Evolutionary conservation across 1,140 invertebrate genomes (phyloP).

Genomic region (roundworm (Caenorhabditis elegans)): DNA sequence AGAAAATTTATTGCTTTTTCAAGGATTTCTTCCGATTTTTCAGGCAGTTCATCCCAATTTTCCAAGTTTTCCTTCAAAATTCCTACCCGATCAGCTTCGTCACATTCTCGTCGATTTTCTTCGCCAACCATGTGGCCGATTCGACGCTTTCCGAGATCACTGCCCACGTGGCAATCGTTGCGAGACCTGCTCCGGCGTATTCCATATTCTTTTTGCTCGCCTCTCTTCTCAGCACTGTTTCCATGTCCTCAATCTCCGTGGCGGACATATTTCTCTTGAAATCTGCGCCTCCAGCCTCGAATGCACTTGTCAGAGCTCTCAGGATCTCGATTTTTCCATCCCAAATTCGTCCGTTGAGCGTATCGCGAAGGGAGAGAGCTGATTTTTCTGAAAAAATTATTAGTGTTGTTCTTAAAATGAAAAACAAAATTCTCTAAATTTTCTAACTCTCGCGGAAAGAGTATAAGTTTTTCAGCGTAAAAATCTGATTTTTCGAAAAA

Average conservation of each 20-base stretch:
- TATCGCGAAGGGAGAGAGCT: neutral
- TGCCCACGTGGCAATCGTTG: neutral
- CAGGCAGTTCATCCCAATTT: too few relatives aligned
- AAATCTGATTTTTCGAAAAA: neutral
- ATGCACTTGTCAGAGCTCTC: neutral
- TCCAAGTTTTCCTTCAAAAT: too few relatives aligned
- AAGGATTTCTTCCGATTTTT: too few relatives aligned
- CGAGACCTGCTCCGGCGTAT: neutral
- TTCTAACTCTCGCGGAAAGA: too few relatives aligned
- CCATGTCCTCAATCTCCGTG: neutral
- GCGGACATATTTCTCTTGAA: neutral
- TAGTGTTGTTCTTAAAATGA: too few relatives aligned
- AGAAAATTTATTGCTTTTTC: too few relatives aligned
- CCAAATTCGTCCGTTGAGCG: constrained; percentile 44
- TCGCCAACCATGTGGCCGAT: neutral
- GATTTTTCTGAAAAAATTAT: constrained; percentile 7
- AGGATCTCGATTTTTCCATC: constrained; percentile 48
- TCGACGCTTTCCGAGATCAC: neutral
- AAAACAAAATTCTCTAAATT: too few relatives aligned
- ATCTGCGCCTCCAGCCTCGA: neutral
- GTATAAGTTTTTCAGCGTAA: too few relatives aligned
- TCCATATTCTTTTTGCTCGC: constrained; percentile 13
- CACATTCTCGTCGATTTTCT: neutral
- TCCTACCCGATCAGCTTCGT: neutral
- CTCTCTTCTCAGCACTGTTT: constrained; percentile 14